Percentiles rank a stretch among this genome's conserved stretches.
Conservation (phyloP, 2,797 vertebrate genomes). For the Ctenochaetus hawaiiensis region DNA sequence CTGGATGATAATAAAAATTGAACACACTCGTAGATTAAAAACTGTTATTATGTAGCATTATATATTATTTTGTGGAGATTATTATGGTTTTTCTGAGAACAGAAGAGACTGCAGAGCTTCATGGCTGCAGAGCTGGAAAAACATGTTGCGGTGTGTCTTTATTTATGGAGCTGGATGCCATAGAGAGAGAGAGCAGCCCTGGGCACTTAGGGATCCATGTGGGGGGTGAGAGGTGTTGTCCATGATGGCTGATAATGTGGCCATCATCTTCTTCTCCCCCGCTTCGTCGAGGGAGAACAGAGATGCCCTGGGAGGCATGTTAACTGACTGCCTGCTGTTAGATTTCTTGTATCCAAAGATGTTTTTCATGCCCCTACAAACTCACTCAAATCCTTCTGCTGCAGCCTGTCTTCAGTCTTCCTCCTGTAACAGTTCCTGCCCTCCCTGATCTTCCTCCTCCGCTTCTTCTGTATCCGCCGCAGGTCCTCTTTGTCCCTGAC, state of each 20-base stretch:
- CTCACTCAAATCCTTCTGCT: conserved; percentile 37
- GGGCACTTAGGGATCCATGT: conserved; percentile 42
- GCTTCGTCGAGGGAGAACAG: conserved; percentile 24
- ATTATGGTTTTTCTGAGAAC: conserved; percentile 24
- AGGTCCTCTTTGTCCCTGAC: conserved; percentile 38
- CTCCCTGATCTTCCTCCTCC: conserved; percentile 25
- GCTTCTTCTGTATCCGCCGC: conserved; percentile 4
- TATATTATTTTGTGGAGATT: not conserved
- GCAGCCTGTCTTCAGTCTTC: conserved; percentile 36
- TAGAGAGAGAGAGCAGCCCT: conserved; percentile 26
- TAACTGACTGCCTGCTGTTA: conserved; percentile 56
- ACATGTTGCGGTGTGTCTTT: conserved; percentile 22
- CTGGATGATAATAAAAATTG: not conserved
- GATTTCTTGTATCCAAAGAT: conserved; percentile 54
- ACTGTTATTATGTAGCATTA: conserved; percentile 13
- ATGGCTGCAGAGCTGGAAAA: conserved; percentile 40
- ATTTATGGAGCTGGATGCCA: conserved; percentile 46
- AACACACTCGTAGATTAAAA: not conserved
- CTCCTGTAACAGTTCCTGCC: not conserved
- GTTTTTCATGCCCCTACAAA: conserved; percentile 59
- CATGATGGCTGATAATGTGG: conserved; percentile 63
- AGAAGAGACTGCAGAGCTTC: not conserved
- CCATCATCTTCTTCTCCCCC: conserved; percentile 59
- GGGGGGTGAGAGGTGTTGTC: conserved; percentile 49
- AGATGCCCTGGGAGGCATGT: conserved; percentile 52